Conservation (phyloP, 1,140 invertebrate species). For the Lordiphosa mommai region DNA sequence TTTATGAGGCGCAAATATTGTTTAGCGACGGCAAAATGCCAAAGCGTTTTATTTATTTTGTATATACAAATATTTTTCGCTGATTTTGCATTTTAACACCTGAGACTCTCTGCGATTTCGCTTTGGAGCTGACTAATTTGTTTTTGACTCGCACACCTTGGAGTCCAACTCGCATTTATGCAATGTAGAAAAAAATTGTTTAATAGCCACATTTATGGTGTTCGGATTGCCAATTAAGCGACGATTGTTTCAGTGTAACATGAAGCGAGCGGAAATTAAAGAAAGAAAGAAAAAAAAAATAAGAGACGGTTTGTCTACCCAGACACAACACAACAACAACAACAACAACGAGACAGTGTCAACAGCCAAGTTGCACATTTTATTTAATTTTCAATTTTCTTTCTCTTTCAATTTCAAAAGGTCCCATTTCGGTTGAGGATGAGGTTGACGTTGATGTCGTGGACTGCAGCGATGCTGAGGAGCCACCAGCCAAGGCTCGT, state of each 20-base stretch:
- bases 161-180: background rate
- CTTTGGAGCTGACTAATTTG: conserved; percentile 6
- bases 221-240: conserved; percentile 55
- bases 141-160: conserved; percentile 24
- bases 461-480: conserved; percentile 81
- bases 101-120: background rate
- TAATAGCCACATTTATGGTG: conserved; percentile 47
- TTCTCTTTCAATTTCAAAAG: conserved; percentile 43
- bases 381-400: conserved; percentile 46
- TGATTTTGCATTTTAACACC: conserved; percentile 61
- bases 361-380: conserved; percentile 25
- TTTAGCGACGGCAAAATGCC: conserved; percentile 46
- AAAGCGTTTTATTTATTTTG: conserved; percentile 31
- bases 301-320: conserved; percentile 50
- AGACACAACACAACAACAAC: background rate
- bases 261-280: conserved; percentile 59
- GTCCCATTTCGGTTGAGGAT: conserved; percentile 80
- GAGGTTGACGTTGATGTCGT: conserved; percentile 82
- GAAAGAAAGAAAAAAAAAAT: conserved; percentile 13
- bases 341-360: conserved; percentile 14
- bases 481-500: conserved; percentile 68
- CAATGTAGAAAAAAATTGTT: conserved; percentile 20
- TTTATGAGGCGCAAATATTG: conserved; percentile 63
- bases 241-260: conserved; percentile 46
- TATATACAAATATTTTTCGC: conserved; percentile 32